phyloP scores from a whole-genome alignment of 2,888 invertebrate species.

The Thymelicus acteon region DNA sequence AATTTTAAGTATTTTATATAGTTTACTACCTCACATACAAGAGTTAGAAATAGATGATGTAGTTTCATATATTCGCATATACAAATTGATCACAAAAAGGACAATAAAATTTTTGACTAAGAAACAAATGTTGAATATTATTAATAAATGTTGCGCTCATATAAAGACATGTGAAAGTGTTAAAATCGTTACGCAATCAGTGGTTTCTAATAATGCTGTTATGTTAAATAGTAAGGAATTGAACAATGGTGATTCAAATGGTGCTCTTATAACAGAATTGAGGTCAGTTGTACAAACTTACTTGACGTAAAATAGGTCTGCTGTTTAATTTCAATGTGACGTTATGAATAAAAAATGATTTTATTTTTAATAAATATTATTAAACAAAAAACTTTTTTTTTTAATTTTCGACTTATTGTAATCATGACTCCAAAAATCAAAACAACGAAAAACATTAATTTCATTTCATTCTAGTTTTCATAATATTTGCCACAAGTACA shows the following conservation, averaged over 20 bases:
- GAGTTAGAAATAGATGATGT: conserved; percentile 59
- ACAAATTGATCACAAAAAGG: conserved; percentile 63
- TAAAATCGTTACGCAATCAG: conserved; percentile 58
- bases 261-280: conserved; percentile 55
- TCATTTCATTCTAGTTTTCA: no score
- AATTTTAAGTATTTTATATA: conserved; percentile 60
- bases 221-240: conserved; percentile 59
- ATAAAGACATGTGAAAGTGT: conserved; percentile 54
- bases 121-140: conserved; percentile 61
- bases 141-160: conserved; percentile 54
- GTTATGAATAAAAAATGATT: no score
- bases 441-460: no score
- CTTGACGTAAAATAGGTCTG: conserved; percentile 44
- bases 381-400: no score
- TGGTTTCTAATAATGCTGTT: conserved; percentile 55
- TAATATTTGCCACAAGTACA: no score
- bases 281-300: conserved; percentile 56
- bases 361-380: no score
- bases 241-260: conserved; percentile 40
- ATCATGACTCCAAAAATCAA: no score
- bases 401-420: no score
- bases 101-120: conserved; percentile 65
- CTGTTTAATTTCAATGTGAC: not conserved
- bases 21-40: conserved; percentile 58
- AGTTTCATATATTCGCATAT: conserved; percentile 56